Conservation (phyloP, 2,113 vertebrate genomes). For the Leucoraja erinaceus region DNA sequence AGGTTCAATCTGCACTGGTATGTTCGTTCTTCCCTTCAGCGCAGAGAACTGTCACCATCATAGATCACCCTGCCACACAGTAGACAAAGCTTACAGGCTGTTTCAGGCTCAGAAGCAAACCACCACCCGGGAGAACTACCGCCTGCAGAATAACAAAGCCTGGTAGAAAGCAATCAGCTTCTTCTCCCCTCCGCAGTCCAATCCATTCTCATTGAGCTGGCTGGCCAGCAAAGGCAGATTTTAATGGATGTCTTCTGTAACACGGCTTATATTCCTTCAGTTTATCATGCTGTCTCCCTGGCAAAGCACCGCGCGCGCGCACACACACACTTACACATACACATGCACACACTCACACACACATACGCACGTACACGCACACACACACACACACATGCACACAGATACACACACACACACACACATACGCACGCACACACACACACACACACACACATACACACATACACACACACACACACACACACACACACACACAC, state of each 20-base stretch:
- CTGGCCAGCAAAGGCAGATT: constrained; percentile 52
- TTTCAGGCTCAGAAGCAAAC: constrained; percentile 47
- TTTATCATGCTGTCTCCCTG: not conserved
- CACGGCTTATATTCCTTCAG: constrained; percentile 45
- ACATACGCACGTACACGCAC: too few species aligned
- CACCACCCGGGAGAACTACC: constrained; percentile 46
- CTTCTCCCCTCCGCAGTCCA: constrained; percentile 3
- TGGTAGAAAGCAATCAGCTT: constrained; percentile 40
- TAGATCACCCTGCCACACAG: constrained; percentile 43
- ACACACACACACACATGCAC: too few species aligned
- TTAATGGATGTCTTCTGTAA: constrained; percentile 56
- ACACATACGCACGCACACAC: too few species aligned
- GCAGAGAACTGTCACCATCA: constrained; percentile 46
- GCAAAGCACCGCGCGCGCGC: not conserved
- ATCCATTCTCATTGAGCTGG: constrained; percentile 51
- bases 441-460: too few species aligned
- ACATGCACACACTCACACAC: too few species aligned
- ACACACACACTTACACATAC: not conserved
- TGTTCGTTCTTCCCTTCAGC: constrained; percentile 42
- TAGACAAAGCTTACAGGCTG: constrained; percentile 47
- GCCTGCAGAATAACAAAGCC: constrained; percentile 51
- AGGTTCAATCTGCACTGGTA: constrained; percentile 41
- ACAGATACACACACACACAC: too few species aligned
- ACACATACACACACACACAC: too few species aligned
- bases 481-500: too few species aligned